Evolutionary conservation across 2,888 invertebrate genomes (phyloP), one percentile per base, ranked within the genome.

Genomic region (Orthosia gracilis): DNA sequence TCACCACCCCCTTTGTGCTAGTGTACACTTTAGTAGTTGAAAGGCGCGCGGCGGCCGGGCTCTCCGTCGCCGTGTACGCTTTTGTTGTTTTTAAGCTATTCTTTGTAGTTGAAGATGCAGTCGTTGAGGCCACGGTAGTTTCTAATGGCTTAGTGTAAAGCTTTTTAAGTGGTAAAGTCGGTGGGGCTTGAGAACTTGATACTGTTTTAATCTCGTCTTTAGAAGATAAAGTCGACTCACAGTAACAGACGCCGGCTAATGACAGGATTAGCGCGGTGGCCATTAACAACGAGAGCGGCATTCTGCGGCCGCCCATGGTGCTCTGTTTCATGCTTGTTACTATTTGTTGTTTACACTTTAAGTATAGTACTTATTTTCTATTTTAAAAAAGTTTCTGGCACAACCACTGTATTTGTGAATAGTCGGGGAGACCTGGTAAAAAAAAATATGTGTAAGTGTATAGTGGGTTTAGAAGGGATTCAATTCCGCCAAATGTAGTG

Each of bases 21-120:
- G 89, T 89, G 89, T 92, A 90, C 88, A 90, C 93, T 93, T 89
- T 92, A 89, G 92, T 88, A 79, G 91, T 91, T 90, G 93, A 92
- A 92, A 90, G 89, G 88, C 88, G 91, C 83, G 89, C 87, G 74
- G 90, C 90, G 76, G 94, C 89, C 79, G 93, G 87, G 87, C 91
- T 91, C 91, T 92, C 93, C 65, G 92, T 93, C 83, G 90, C 87
- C 84, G 87, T 88, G 84, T 90, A 89, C 82, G 90, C 92, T 91
- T 94, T 96, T 92, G 93, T 95, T 92, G 91, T 91, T 91, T 91
- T 92, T 90, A 91, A 92, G 88, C 87, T 93, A 87, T 91, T 91
- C 88, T 95, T 95, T 93, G 94, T 94, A 82, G 92, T 92, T 89
- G 92, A 90, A 91, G 92, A 89, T 86, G 89, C 80, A 88, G 92